phyloP scores from a whole-genome alignment of 2,797 vertebrate species.

The Aythya fuligula region DNA sequence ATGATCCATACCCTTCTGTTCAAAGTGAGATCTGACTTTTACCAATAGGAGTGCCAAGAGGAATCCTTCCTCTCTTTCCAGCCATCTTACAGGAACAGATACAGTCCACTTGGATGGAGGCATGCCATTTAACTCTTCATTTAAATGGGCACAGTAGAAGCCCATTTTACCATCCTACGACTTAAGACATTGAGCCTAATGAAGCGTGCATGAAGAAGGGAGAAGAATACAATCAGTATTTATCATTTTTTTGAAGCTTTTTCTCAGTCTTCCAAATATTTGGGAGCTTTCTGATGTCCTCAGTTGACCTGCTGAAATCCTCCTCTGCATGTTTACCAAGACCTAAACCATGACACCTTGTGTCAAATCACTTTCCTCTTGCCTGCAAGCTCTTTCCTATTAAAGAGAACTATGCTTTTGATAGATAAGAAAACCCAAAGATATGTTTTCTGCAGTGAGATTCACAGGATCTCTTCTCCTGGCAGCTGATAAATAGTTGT shows the following conservation, averaged over 20 bases:
- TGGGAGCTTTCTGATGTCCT: neutral
- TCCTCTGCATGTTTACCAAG: neutral
- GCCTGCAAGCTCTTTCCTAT: neutral
- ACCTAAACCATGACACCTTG: conserved; percentile 41
- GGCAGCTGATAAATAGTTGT: neutral
- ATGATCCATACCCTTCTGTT: neutral
- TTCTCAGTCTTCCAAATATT: neutral
- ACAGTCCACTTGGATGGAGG: conserved; percentile 36
- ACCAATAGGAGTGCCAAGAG: neutral
- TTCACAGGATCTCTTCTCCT: neutral
- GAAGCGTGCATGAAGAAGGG: neutral
- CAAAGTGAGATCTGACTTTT: neutral
- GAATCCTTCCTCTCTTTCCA: neutral
- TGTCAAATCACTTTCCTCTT: conserved; percentile 21
- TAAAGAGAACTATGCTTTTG: neutral
- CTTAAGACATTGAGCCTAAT: conserved; percentile 20
- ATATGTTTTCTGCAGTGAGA: neutral
- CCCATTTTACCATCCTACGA: conserved; percentile 49
- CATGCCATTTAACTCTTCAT: conserved; percentile 35
- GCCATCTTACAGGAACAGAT: neutral
- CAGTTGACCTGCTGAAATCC: conserved; percentile 41
- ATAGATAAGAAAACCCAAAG: neutral
- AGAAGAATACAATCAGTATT: neutral
- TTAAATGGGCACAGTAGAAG: conserved; percentile 29
- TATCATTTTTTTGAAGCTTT: neutral